Evolutionary conservation across 2,888 invertebrate genomes (phyloP), one percentile per base, ranked within the genome.

Genomic region (Morpho helenor): DNA sequence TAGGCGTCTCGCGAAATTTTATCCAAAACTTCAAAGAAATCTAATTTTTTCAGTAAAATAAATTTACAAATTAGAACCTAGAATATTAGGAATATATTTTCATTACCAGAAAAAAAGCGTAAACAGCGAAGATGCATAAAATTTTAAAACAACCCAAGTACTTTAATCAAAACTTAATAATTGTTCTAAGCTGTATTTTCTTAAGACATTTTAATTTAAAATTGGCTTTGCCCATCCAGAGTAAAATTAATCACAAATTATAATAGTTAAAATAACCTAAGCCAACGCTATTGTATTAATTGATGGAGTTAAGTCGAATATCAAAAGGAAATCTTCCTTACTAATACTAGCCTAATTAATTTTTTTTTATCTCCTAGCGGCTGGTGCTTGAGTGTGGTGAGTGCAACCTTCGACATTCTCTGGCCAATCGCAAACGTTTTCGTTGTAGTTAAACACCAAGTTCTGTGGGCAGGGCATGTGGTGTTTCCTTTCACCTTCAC

Each of bases 371-470:
- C 91, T 84, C 66, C 76, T 81, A 52, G 88, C 84, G 1, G 91
- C 84, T 0, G 91, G 91, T 0, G 91, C 90, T 76, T 87, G 90
- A 16, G 91, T 91, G 74, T 91, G 91, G 59, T 91, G 91, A 41
- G 77, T 73, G 63, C 98, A 98, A 22, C 96, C 96, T 79, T 96
- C 97, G 0, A 98, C 98, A 75, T 97, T 98, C 76, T 97, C 97
- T 0, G 97, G 97, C 98, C 98, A 98, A 87, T 98, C 98, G 79
- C 98, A 98, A 8, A 98, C 98, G 76, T 97, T 97, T 77, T 98
- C 96, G 72, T 96, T 96, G 46, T 94, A 94, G 81, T 98, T 98
- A 87, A 98, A 98, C 9, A 98, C 98, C 62, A 98, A 92, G 85
- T 98, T 97, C 53, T 94, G 93, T 7, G 98, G 98, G 78, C 97